phyloP scores from a whole-genome alignment of 2,888 invertebrate genomes.

The Drosophila basisetae region DNA sequence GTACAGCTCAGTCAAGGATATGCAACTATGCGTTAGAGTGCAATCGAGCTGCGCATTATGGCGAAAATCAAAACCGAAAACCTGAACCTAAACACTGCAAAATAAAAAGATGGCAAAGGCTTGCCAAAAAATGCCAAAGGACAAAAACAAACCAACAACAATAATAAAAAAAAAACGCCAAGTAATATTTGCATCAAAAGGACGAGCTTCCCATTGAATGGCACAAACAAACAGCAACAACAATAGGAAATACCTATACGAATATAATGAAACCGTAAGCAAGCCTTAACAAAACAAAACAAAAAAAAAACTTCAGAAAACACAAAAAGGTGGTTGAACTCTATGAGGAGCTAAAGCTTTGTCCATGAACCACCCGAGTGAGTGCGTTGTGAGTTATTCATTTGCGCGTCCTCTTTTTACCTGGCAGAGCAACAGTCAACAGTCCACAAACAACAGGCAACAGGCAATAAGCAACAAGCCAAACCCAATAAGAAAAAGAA shows the following conservation, averaged over 20 bases:
- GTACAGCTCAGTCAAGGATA: conserved; percentile 35
- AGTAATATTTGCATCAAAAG: conserved; percentile 62
- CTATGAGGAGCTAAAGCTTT: conserved; percentile 51
- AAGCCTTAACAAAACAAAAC: conserved; percentile 14
- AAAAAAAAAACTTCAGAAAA: conserved; percentile 16
- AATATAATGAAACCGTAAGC: conserved; percentile 23
- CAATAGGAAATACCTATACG: conserved; percentile 38
- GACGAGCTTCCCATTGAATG: conserved; percentile 57
- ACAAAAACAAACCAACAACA: conserved; percentile 41
- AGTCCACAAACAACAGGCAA: not conserved
- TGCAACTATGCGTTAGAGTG: conserved; percentile 10
- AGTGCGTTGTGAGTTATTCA: conserved; percentile 37
- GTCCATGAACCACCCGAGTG: conserved; percentile 43
- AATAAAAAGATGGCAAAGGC: not conserved
- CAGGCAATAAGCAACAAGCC: conserved; percentile 1
- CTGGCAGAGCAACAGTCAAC: conserved; percentile 14
- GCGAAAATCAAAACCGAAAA: conserved; percentile 66
- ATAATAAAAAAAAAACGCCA: conserved; percentile 13
- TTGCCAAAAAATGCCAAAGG: conserved; percentile 43
- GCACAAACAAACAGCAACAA: conserved; percentile 37
- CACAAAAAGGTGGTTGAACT: conserved; percentile 68
- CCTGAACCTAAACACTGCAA: conserved; percentile 7
- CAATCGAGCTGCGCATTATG: conserved; percentile 57
- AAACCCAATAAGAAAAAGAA: conserved; percentile 41
- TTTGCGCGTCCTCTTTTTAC: conserved; percentile 30